Conservation (phyloP, 2,888 invertebrate species). For the Bugula neritina region DNA sequence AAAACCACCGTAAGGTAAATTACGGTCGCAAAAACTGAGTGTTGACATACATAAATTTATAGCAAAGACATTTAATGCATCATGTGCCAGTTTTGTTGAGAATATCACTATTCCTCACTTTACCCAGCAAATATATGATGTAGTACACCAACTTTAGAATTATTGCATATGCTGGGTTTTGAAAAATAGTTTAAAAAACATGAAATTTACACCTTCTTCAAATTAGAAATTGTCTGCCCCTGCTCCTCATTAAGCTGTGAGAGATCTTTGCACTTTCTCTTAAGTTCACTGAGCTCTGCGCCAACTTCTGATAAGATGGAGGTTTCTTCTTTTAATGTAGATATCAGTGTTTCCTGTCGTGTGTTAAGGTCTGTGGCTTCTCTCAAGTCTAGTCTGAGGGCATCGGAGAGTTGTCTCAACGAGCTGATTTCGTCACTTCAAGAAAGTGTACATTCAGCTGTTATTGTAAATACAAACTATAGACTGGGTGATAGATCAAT, state of each 20-base stretch:
- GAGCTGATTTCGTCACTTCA: not conserved
- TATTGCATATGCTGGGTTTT: no score
- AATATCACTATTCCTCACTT: no score
- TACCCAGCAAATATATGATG: no score
- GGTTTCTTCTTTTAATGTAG: slow-evolving; percentile 19
- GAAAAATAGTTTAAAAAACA: no score
- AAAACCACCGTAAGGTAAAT: not conserved
- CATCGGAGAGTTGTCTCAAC: not conserved
- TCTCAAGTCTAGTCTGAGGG: not conserved
- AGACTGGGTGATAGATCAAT: no score
- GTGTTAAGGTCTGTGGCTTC: not conserved
- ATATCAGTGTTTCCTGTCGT: slow-evolving; percentile 2
- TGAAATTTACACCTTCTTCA: slow-evolving; percentile 16
- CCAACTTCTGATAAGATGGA: not conserved
- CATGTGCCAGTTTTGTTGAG: no score
- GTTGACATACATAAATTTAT: no score
- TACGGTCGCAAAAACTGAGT: no score
- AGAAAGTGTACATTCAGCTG: not conserved
- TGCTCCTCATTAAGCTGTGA: not conserved
- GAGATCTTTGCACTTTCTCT: not conserved
- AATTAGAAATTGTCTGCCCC: not conserved
- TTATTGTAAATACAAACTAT: no score
- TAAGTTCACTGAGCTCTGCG: not conserved
- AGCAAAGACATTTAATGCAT: no score
- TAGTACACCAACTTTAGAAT: no score